These are phyloP conservation scores for Circaetus cinerascens DNA, from an alignment of 2,113 vertebrate species.

Conservation along the genomic window DNA sequence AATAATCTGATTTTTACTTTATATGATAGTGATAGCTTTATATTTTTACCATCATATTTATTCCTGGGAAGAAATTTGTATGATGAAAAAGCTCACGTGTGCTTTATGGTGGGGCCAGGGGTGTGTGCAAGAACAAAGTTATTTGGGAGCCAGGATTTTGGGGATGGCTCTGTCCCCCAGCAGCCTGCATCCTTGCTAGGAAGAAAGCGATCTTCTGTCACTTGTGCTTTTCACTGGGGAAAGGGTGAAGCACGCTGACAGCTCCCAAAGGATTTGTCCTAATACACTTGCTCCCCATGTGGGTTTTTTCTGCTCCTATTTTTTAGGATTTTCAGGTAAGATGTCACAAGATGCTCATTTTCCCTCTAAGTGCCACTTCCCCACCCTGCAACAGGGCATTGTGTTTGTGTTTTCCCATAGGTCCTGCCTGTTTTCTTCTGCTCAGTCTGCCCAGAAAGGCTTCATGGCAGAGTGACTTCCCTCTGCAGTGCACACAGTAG, in stretches of 20 bases:
- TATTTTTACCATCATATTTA: background rate
- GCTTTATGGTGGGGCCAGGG: background rate
- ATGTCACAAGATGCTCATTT: background rate
- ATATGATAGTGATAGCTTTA: background rate
- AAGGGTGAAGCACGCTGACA: background rate
- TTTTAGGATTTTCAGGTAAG: background rate
- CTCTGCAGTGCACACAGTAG: background rate
- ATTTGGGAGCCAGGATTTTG: background rate
- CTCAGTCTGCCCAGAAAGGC: background rate
- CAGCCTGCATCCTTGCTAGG: background rate
- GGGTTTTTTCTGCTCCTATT: background rate
- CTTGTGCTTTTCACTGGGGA: background rate
- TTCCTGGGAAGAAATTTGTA: background rate
- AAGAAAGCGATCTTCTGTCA: background rate
- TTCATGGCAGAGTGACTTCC: background rate
- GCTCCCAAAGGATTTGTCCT: background rate
- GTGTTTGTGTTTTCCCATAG: background rate
- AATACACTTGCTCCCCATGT: background rate
- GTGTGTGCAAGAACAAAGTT: background rate
- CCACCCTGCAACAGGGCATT: background rate
- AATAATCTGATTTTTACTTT: background rate
- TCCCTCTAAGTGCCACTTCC: background rate
- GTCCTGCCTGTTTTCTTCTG: background rate
- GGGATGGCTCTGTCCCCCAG: background rate
- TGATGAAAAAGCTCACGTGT: background rate